Evolutionary conservation across 1,140 invertebrate species (phyloP).

Genomic region (Apis cerana): DNA sequence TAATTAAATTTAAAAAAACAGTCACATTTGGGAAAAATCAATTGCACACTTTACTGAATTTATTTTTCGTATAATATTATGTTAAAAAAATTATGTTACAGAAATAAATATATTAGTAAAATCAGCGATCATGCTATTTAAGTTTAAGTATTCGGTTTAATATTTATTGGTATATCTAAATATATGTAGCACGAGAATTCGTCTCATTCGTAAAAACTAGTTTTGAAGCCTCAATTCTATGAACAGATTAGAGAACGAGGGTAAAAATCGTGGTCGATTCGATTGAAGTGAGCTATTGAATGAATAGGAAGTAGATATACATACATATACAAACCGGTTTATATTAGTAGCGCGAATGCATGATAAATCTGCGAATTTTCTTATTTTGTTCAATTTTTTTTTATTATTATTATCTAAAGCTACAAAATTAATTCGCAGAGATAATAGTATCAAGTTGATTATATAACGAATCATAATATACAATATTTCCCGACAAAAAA

Average conservation of each 20-base stretch:
- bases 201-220: not conserved
- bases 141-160: too few relatives aligned
- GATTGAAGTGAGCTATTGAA: conserved; percentile 14
- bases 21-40: too few relatives aligned
- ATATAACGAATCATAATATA: conserved; percentile 2
- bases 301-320: not conserved
- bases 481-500: not conserved
- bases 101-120: too few relatives aligned
- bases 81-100: too few relatives aligned
- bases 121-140: too few relatives aligned
- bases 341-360: conserved; percentile 24
- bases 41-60: too few relatives aligned
- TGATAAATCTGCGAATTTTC: conserved; percentile 31
- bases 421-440: conserved; percentile 28
- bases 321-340: conserved; percentile 37
- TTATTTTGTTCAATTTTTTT: conserved; percentile 21
- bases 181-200: not conserved
- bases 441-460: conserved; percentile 34
- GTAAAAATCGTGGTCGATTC: conserved; percentile 13
- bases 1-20: too few relatives aligned
- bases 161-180: not conserved
- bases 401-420: conserved; percentile 1
- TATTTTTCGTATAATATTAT: too few relatives aligned
- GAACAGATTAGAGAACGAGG: conserved; percentile 8
- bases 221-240: not conserved